phyloP scores from a whole-genome alignment of 35 echinoderm and acorn worm genomes.

The Heliocidaris erythrogramma region DNA sequence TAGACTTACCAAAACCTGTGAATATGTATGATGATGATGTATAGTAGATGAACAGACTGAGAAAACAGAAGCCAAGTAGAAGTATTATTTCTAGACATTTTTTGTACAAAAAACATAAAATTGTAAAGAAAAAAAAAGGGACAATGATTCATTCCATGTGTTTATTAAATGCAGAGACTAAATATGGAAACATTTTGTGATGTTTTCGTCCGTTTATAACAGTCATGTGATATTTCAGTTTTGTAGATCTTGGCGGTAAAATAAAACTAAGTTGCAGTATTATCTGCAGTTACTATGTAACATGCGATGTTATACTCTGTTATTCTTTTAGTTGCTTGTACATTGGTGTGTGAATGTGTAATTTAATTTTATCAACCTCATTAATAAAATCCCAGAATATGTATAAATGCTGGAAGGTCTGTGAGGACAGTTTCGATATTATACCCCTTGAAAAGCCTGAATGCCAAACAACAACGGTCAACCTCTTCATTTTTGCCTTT shows the following conservation, averaged over 20 bases:
- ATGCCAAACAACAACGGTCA: too few relatives aligned
- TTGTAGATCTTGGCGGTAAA: background rate
- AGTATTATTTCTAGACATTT: constrained; percentile 42
- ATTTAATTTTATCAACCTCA: too few relatives aligned
- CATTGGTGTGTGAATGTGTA: background rate
- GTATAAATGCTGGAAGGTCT: too few relatives aligned
- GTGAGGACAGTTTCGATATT: too few relatives aligned
- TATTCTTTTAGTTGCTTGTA: background rate
- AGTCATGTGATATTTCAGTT: background rate
- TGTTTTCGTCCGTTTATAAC: background rate
- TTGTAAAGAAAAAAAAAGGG: background rate
- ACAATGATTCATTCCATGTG: constrained; percentile 6
- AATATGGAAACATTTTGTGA: constrained; percentile 23
- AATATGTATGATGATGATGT: background rate
- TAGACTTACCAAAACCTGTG: background rate
- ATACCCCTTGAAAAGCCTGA: too few relatives aligned
- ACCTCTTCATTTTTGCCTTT: too few relatives aligned
- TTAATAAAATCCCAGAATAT: too few relatives aligned
- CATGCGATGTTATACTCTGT: background rate
- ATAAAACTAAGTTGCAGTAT: background rate
- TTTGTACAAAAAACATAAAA: constrained; percentile 5
- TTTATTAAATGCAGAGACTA: constrained; percentile 19
- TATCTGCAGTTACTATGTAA: constrained; percentile 1
- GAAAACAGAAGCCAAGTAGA: constrained; percentile 6
- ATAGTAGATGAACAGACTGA: constrained; percentile 24